Evolutionary conservation across 2,113 vertebrate species (phyloP).

Genomic region (Taurulus bubalis): DNA sequence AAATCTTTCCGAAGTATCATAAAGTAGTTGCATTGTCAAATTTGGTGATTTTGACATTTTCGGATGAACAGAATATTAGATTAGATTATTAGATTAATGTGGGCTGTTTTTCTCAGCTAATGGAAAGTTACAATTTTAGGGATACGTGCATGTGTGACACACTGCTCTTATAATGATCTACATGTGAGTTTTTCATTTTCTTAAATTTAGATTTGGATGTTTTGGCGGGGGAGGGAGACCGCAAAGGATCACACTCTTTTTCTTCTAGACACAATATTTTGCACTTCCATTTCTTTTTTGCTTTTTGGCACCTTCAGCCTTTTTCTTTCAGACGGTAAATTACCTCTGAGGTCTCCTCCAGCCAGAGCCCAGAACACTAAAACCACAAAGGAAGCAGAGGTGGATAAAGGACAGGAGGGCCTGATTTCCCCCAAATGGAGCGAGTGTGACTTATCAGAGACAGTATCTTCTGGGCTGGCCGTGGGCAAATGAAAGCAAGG

Average conservation of each 20-base stretch:
- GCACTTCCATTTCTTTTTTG: slow-evolving; percentile 1
- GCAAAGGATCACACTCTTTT: background rate
- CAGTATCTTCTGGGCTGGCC: slow-evolving; percentile 47
- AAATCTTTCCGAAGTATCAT: too few relatives aligned
- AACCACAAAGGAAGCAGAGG: slow-evolving; percentile 14
- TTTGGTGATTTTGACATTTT: too few relatives aligned
- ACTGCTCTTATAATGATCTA: too few relatives aligned
- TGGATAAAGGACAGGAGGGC: slow-evolving; percentile 34
- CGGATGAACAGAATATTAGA: too few relatives aligned
- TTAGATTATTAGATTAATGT: too few relatives aligned
- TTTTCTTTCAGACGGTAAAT: slow-evolving; percentile 10
- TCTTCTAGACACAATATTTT: background rate
- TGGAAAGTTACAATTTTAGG: too few relatives aligned
- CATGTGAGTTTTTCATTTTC: too few relatives aligned
- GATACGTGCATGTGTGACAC: too few relatives aligned
- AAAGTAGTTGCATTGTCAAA: too few relatives aligned
- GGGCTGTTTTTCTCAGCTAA: too few relatives aligned
- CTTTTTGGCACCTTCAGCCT: background rate
- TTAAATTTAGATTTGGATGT: too few relatives aligned
- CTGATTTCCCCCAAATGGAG: slow-evolving; percentile 60
- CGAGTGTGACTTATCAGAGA: slow-evolving; percentile 47
- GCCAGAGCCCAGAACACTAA: background rate
- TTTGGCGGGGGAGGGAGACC: too few relatives aligned
- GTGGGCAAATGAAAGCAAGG: slow-evolving; percentile 43
- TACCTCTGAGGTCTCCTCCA: background rate